Evolutionary conservation across 2,113 vertebrate species (phyloP), one percentile per base, ranked within the genome.

Genomic region (Malaclemys terrapin): DNA sequence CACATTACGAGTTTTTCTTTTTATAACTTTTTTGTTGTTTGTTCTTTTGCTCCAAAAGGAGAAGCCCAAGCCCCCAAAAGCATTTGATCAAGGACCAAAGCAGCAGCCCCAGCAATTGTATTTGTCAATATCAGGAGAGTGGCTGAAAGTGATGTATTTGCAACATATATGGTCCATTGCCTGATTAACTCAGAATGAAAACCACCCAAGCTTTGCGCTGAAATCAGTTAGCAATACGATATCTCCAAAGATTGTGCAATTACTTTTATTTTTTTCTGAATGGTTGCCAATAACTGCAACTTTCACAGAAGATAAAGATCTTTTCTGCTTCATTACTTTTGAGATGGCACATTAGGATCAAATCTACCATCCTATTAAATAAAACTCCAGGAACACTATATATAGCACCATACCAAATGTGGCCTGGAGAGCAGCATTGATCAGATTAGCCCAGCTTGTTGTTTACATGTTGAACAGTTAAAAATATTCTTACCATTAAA

Each of bases 301-400:
- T 97, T 98, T 98, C 98, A 98, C 91, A 97, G 96, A 96, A 98
- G 97, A 98, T 98, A 97, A 98, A 98, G 96, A 98, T 97, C 97
- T 97, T 97, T 97, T 98, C 95, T 97, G 97, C 97, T 98, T 98
- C 97, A 98, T 98, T 98, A 98, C 97, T 97, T 97, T 95, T 97
- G 97, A 97, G 96, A 98, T 98, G 97, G 96, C 96, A 96, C 96
- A 98, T 98, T 97, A 98, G 95, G 94, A 98, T 97, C 97, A 98
- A 98, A 98, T 98, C 97, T 97, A 97, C 93, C 92, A 1, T 98
- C 97, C 97, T 97, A 98, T 98, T 98, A 98, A 97, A 97, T 97
- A 97, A 97, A 98, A 98, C 96, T 96, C 96, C 94, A 95, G 95
- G 89, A 98, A 97, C 80, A 93, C 96, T 98, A 97, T 97, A 97